A percentile compares a stretch with the other conserved stretches of the same genome.
Conservation (phyloP, 2,888 invertebrate genomes). For the Drosophila neoperkinsi region DNA sequence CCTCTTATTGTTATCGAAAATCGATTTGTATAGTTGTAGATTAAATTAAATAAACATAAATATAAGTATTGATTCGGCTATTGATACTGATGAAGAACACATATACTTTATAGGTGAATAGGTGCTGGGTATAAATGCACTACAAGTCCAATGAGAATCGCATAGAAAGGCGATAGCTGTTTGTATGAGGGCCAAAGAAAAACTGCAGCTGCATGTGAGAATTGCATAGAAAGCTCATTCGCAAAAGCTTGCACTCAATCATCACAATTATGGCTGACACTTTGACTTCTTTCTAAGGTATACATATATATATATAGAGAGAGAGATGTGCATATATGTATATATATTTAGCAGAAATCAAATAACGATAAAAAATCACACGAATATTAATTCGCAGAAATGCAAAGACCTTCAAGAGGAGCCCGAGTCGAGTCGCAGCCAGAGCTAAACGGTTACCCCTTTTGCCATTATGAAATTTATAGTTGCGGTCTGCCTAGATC, state of each 20-base stretch:
- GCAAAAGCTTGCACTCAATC: constrained; percentile 42
- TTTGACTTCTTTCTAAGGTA: constrained; percentile 42
- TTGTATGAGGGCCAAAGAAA: background rate
- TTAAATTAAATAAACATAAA: too few species aligned
- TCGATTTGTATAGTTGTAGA: background rate
- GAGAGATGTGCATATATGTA: constrained; percentile 29
- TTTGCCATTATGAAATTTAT: constrained; percentile 73
- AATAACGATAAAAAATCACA: constrained; percentile 83
- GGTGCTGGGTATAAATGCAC: background rate
- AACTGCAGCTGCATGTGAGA: constrained; percentile 12
- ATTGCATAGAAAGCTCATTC: constrained; percentile 13
- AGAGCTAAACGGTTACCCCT: constrained; percentile 61
- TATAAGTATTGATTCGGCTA: background rate
- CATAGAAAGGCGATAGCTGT: constrained; percentile 6
- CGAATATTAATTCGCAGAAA: constrained; percentile 83
- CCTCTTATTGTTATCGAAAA: background rate
- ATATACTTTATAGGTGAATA: background rate
- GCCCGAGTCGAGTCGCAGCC: constrained; percentile 29
- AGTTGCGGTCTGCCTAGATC: constrained; percentile 73
- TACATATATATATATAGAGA: constrained; percentile 31
- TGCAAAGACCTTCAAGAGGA: constrained; percentile 75
- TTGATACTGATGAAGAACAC: background rate
- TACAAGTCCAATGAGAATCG: background rate
- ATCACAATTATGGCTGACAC: constrained; percentile 50
- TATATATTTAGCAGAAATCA: constrained; percentile 72